A percentile compares a stretch with the other conserved stretches of the same genome.
phyloP scores from a whole-genome alignment of 2,888 invertebrate genomes.

The Nasonia oneida region DNA sequence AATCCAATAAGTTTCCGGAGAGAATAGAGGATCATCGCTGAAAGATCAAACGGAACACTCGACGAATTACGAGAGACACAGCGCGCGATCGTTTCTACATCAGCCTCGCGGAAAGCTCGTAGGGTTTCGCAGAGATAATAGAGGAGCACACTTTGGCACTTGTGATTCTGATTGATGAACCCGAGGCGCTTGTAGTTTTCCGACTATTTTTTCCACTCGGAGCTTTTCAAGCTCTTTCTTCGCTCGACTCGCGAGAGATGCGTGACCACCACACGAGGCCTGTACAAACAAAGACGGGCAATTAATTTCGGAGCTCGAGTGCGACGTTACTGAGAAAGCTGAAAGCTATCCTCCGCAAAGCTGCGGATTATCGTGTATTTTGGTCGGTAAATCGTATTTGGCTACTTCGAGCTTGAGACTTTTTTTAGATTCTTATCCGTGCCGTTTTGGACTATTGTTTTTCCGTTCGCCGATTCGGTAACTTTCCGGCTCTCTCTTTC shows the following conservation, averaged over 20 bases:
- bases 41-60: too few relatives aligned
- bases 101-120: too few relatives aligned
- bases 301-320: conserved; percentile 1
- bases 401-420: neutral
- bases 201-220: neutral
- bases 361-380: neutral
- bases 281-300: neutral
- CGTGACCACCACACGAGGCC: neutral
- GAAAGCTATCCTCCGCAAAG: neutral
- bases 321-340: neutral
- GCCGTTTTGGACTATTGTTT: too few relatives aligned
- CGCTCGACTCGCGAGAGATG: neutral
- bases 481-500: too few relatives aligned
- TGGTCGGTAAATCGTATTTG: neutral
- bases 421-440: too few relatives aligned
- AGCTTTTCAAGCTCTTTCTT: neutral
- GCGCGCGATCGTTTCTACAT: too few relatives aligned
- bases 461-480: too few relatives aligned
- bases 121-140: too few relatives aligned
- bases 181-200: neutral
- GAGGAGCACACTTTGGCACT: neutral
- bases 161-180: neutral
- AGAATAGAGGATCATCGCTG: too few relatives aligned
- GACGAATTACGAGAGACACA: too few relatives aligned
- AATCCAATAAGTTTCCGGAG: too few relatives aligned